phyloP scores from a whole-genome alignment of 2,888 invertebrate genomes.

The Microctonus hyperodae region DNA sequence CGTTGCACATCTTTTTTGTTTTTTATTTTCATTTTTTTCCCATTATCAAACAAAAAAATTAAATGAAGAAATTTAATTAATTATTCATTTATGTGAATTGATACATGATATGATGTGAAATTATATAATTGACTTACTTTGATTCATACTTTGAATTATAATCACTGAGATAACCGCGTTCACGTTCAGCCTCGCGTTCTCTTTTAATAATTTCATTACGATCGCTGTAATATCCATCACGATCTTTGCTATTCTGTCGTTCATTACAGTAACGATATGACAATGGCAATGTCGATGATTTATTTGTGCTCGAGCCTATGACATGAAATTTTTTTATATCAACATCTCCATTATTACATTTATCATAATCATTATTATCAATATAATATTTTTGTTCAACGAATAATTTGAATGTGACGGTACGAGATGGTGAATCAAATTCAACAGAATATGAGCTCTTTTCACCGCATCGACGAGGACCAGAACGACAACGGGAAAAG shows the following conservation, averaged over 20 bases:
- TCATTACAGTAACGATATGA: slow-evolving; percentile 74
- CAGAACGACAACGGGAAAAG: slow-evolving; percentile 21
- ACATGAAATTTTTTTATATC: slow-evolving; percentile 26
- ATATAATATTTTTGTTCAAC: slow-evolving; percentile 22
- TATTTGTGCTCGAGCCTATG: slow-evolving; percentile 75
- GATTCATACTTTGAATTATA: slow-evolving; percentile 75
- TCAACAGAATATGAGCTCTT: slow-evolving; percentile 24
- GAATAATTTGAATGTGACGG: slow-evolving; percentile 27
- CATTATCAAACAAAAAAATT: slow-evolving; percentile 20
- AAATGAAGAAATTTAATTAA: neutral
- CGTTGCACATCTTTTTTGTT: slow-evolving; percentile 76
- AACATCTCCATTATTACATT: slow-evolving; percentile 1
- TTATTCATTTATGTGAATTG: no score
- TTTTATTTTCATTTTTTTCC: no score
- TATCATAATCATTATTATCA: slow-evolving; percentile 22
- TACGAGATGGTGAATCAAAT: slow-evolving; percentile 31
- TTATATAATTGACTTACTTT: slow-evolving; percentile 22
- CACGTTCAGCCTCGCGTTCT: slow-evolving; percentile 73
- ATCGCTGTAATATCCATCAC: slow-evolving; percentile 90
- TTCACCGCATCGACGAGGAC: slow-evolving; percentile 5
- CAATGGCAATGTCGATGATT: slow-evolving; percentile 83
- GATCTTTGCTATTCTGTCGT: slow-evolving; percentile 70
- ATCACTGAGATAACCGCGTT: slow-evolving; percentile 81
- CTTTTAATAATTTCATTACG: slow-evolving; percentile 81
- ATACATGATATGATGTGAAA: slow-evolving; percentile 12